A percentile compares a stretch with the other conserved stretches of the same genome.
phyloP scores from a whole-genome alignment of 1,140 invertebrate species.

The Cherax quadricarinatus region DNA sequence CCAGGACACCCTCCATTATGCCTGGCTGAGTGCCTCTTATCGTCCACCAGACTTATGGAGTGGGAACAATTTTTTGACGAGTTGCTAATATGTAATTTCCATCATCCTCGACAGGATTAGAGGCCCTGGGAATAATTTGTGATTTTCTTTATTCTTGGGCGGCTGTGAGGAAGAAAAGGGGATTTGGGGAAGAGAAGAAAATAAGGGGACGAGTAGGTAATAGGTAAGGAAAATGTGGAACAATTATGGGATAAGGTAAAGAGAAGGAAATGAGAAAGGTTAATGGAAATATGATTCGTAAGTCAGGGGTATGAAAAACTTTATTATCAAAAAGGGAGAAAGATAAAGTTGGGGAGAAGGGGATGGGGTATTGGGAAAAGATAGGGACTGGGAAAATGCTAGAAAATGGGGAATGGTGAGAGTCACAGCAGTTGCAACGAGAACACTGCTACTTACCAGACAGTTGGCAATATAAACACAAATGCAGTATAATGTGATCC shows the following conservation, averaged over 20 bases:
- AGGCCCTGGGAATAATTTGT: slow-evolving; percentile 21
- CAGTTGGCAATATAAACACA: too few species aligned
- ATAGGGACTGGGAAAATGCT: background rate
- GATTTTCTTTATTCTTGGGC: slow-evolving; percentile 11
- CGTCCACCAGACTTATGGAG: slow-evolving; percentile 30
- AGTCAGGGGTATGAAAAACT: too few species aligned
- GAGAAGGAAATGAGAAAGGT: too few species aligned
- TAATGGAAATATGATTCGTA: too few species aligned
- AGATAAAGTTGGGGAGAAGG: background rate
- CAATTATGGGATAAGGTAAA: too few species aligned
- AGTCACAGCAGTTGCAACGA: background rate
- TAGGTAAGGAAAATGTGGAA: too few species aligned
- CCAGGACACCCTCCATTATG: slow-evolving; percentile 45
- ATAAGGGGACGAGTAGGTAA: too few species aligned
- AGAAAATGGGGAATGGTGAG: background rate
- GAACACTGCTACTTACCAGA: too few species aligned
- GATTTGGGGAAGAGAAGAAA: background rate
- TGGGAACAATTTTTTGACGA: slow-evolving; percentile 52
- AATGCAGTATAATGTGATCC: too few species aligned
- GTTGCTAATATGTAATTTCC: slow-evolving; percentile 60
- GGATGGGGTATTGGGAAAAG: background rate
- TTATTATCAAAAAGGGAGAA: background rate
- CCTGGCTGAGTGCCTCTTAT: slow-evolving; percentile 34
- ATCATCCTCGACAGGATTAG: slow-evolving; percentile 43
- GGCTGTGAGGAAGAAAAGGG: background rate